Evolutionary conservation across 2,888 invertebrate species (phyloP).

Genomic region (Lordiphosa andalusiaca): DNA sequence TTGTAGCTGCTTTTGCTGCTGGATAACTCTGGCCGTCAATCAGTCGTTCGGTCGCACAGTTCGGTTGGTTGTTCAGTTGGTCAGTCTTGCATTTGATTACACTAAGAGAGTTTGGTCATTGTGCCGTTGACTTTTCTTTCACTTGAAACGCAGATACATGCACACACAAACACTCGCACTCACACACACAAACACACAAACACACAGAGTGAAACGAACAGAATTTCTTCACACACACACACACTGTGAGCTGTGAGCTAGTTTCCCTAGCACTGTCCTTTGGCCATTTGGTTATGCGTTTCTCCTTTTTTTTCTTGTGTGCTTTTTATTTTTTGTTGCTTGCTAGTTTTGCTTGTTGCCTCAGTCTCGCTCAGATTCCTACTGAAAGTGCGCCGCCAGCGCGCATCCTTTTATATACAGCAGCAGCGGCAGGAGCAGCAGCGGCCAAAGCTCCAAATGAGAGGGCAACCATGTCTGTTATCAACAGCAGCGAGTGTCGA

Average conservation of each 20-base stretch:
- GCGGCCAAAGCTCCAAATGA: constrained; percentile 29
- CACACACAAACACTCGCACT: constrained; percentile 20
- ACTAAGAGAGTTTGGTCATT: constrained; percentile 17
- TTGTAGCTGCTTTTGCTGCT: background rate
- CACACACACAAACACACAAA: constrained; percentile 12
- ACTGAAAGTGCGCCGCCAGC: constrained; percentile 61
- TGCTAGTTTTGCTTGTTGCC: constrained; percentile 30
- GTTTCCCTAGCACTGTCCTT: constrained; percentile 57
- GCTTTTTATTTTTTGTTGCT: constrained; percentile 8
- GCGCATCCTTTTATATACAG: constrained; percentile 69
- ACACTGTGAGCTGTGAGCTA: constrained; percentile 66
- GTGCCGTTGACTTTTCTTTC: constrained; percentile 9
- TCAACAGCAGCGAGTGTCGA: constrained; percentile 23
- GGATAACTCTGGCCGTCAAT: background rate
- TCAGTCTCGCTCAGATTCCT: constrained; percentile 73
- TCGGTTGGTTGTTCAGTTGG: background rate
- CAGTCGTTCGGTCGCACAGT: background rate
- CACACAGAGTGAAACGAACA: constrained; percentile 19
- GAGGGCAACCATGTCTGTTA: constrained; percentile 33
- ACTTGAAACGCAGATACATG: constrained; percentile 12
- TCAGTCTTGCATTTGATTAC: constrained; percentile 34
- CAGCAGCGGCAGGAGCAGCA: constrained; percentile 20
- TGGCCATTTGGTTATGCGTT: constrained; percentile 29
- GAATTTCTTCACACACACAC: constrained; percentile 16
- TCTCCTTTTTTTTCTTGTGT: constrained; percentile 6